phyloP scores from a whole-genome alignment of 2,888 invertebrate genomes.

The Hypolimnas misippus region DNA sequence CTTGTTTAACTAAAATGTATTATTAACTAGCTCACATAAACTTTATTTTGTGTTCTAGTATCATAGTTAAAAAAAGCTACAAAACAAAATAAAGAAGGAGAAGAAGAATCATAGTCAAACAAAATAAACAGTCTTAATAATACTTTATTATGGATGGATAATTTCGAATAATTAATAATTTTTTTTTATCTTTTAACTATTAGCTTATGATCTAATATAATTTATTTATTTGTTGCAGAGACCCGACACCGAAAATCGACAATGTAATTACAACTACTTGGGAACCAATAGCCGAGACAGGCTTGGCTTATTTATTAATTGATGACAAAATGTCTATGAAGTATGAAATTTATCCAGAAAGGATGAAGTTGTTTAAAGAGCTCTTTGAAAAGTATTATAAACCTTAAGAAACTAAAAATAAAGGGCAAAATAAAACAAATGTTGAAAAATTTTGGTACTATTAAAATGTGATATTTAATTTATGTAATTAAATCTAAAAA shows the following conservation, averaged over 20 bases:
- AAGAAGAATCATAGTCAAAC: too few species aligned
- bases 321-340: constrained; percentile 64
- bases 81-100: too few species aligned
- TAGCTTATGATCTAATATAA: too few species aligned
- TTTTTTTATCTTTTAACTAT: too few species aligned
- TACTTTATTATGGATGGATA: too few species aligned
- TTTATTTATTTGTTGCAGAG: constrained; percentile 57
- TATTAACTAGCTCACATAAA: too few species aligned
- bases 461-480: background rate
- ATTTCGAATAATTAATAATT: too few species aligned
- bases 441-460: constrained; percentile 2
- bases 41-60: too few species aligned
- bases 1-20: too few species aligned
- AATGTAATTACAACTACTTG: constrained; percentile 59
- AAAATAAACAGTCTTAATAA: too few species aligned
- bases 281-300: constrained; percentile 59
- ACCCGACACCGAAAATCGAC: constrained; percentile 66
- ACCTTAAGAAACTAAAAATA: constrained; percentile 11
- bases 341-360: constrained; percentile 56
- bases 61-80: too few species aligned
- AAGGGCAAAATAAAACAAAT: background rate
- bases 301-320: constrained; percentile 60
- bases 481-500: background rate
- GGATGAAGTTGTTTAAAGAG: constrained; percentile 63
- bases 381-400: constrained; percentile 55